phyloP scores from a whole-genome alignment of 2,113 vertebrate genomes.

The Hippotragus niger region DNA sequence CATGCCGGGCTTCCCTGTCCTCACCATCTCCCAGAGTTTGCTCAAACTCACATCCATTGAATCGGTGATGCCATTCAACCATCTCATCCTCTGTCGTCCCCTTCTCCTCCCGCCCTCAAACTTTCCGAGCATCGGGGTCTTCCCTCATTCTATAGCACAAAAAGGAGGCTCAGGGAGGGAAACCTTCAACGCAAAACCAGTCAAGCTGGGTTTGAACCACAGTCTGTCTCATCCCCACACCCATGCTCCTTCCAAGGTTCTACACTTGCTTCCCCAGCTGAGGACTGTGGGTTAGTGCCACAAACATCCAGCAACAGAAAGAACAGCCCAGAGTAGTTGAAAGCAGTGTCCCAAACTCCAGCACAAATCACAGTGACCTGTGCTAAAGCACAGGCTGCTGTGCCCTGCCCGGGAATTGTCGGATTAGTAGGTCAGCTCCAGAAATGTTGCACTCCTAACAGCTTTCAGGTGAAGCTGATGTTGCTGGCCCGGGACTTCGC shows the following conservation, averaged over 20 bases:
- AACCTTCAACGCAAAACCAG: background rate
- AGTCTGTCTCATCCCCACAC: background rate
- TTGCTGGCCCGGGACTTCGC: background rate
- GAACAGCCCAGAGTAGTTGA: background rate
- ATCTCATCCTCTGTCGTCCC: background rate
- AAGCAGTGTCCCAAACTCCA: background rate
- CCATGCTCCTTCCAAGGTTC: background rate
- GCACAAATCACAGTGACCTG: background rate
- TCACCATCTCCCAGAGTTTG: background rate
- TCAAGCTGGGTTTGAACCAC: background rate
- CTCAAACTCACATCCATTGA: background rate
- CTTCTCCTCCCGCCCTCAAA: background rate
- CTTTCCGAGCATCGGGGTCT: background rate
- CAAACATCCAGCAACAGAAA: background rate
- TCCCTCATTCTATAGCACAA: background rate
- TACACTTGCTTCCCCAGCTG: background rate
- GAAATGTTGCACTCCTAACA: background rate
- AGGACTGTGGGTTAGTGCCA: background rate
- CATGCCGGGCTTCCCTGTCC: background rate
- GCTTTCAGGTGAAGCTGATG: background rate
- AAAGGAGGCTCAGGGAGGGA: background rate
- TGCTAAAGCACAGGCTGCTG: background rate
- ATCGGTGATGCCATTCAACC: background rate
- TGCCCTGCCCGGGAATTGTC: background rate
- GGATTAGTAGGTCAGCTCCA: background rate